A percentile compares a stretch with the other conserved stretches of the same genome.
Conservation (phyloP, 2,888 invertebrate species). For the Venustoraphidia nigricollis region DNA sequence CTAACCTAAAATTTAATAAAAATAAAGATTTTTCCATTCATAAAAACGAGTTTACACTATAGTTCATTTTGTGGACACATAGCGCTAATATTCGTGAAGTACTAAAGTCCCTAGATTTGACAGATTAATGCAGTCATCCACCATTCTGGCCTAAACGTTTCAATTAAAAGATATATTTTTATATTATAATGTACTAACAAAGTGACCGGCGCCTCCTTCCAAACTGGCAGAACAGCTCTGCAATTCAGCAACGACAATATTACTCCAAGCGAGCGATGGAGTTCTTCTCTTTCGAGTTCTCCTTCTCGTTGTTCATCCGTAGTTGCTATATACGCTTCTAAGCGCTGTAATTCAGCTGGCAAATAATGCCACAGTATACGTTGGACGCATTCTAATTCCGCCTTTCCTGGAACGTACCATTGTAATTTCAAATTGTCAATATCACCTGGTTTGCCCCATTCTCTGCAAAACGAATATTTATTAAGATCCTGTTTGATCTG, state of each 20-base stretch:
- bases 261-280: conserved; percentile 50
- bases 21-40: conserved; percentile 9
- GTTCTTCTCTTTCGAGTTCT: conserved; percentile 44
- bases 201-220: conserved; percentile 41
- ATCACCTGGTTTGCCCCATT: conserved; percentile 67
- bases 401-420: conserved; percentile 63
- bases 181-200: conserved; percentile 30
- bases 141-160: no score
- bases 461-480: conserved; percentile 25
- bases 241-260: conserved; percentile 50
- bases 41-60: conserved; percentile 3
- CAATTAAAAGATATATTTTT: no score
- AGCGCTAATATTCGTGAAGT: no score
- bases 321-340: conserved; percentile 10
- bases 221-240: conserved; percentile 49
- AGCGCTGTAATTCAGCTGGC: conserved; percentile 39
- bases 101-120: no score
- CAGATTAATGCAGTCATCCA: no score
- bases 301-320: conserved; percentile 24
- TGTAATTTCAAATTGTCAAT: conserved; percentile 46
- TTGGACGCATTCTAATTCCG: conserved; percentile 51
- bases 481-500: not conserved
- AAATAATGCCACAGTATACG: conserved; percentile 48
- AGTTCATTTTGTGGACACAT: no score
- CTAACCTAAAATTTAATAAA: not conserved